Base-by-base conservation (phyloP, 2,888 invertebrate species). In the Aspidiotus destructor region DNA sequence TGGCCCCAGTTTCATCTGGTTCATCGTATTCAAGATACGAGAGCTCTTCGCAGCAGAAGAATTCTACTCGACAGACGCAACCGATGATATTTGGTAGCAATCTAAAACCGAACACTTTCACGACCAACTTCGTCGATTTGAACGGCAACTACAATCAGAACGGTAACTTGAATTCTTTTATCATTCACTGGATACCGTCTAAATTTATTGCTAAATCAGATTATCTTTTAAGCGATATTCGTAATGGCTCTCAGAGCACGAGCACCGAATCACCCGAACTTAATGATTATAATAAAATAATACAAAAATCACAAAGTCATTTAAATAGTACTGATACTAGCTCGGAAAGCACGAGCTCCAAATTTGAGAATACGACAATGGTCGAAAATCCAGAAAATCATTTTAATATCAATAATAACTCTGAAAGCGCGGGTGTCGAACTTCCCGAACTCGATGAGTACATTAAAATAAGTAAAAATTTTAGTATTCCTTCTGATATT, bases 101-200 rank as follows among this genome's bases (percentile, higher is more conserved):
- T n/a, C 48, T 48, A n/a, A 48, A n/a, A 55, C 55, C 55, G 10
- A 55, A 55, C 17, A 55, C 55, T 11, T 55, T 55, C 55, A 16
- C 55, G n/a, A 55, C 55, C 16, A 55, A 55, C 16, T 13, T 55
- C 10, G 55, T 55, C 55, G 55, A 55, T 16, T 55, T 55, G n/a
- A 16, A 16, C n/a, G 5, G 10, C n/a, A 17, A 16, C 55, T 48
- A 13, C 48, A 48, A 48, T n/a, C 48, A 48, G 6, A 48, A 13
- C 48, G 48, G 48, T n/a, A n/a, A 48, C 48, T n/a, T 48, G 10
- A 48, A 11, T n/a, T n/a, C 48, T 48, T 11, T 48, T 48, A 48
- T 48, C 48, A 48, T 11, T 48, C 48, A 48, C 10, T 13, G 10
- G 48, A n/a, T 48, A 48, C 48, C 48, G 48, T 28, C 28, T 28